phyloP scores from a whole-genome alignment of 2,113 vertebrate genomes.

The Callopanchax toddi region DNA sequence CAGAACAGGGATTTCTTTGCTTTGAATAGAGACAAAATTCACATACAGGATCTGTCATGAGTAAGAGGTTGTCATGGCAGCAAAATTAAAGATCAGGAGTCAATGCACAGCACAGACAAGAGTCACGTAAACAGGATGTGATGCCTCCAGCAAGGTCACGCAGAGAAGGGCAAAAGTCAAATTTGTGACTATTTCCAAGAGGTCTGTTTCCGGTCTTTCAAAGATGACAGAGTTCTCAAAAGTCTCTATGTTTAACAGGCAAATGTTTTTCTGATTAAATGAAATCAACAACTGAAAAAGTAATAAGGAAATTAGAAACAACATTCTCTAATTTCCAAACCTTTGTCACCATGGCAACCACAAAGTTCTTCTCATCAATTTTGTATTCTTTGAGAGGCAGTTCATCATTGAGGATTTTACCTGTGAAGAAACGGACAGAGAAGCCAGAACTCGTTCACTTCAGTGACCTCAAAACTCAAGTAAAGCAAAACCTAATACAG shows the following conservation, averaged over 20 bases:
- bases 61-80: too few species aligned
- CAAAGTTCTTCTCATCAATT: slow-evolving; percentile 98
- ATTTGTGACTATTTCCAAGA: not conserved
- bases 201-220: not conserved
- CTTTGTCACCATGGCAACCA: slow-evolving; percentile 98
- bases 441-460: not conserved
- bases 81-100: too few species aligned
- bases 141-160: not conserved
- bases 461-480: too few species aligned
- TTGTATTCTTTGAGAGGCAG: slow-evolving; percentile 94
- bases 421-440: slow-evolving; percentile 74
- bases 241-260: not conserved
- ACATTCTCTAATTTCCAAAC: slow-evolving; percentile 67
- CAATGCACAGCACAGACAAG: too few species aligned
- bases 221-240: not conserved
- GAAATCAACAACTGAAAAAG: not conserved
- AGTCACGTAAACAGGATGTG: not conserved
- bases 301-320: not conserved
- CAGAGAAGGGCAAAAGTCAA: not conserved
- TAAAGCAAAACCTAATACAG: too few species aligned
- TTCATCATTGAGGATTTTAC: slow-evolving; percentile 96
- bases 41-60: too few species aligned
- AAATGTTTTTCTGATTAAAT: not conserved
- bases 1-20: too few species aligned
- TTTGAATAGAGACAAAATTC: too few species aligned